Evolutionary conservation across 2,888 invertebrate genomes (phyloP), one percentile per base, ranked within the genome.

Genomic region (Allophyes oxyacanthae): DNA sequence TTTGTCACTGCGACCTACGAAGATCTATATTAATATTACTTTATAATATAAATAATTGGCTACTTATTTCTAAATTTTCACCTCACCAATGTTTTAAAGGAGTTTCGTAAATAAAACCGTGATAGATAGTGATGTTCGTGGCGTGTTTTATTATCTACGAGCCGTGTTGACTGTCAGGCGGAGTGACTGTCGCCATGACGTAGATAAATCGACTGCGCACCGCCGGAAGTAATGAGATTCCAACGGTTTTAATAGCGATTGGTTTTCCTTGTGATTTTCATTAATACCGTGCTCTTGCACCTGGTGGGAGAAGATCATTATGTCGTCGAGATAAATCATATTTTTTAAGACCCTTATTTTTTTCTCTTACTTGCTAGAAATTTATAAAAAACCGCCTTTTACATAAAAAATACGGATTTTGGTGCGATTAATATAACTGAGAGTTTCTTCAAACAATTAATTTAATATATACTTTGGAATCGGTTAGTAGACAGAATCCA

Each of bases 81-180:
- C 75, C 64, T 68, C 55, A 11, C 52, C 51, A 49, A 55, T 75
- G 60, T 75, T 72, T 75, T 61, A 67, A 65, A 63, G 67, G 59
- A 64, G 52, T 61, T 77, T 65, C 41, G 64, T 77, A 75, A 80
- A 75, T 77, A 72, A 74, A 72, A 64, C 42, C 53, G 69, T 74
- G 78, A 73, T 78, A 75, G 77, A 80, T 77, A 75, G 78, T 77
- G 64, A 74, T 76, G 75, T 73, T 69, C 54, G 64, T 75, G 72
- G 81, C 81, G 79, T 82, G 83, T 82, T 84, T 83, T 85, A 85
- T 84, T 86, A 86, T 85, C 83, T 77, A 62, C 69, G 60, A 61
- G 66, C 77, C 64, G 61, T 80, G 79, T 78, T 70, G 71, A 65
- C 70, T 80, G 85, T 83, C 75, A 61, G 52, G 62, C 33, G 69